Evolutionary conservation across 2,888 invertebrate genomes (phyloP).

Genomic region (Ophion ellenae): DNA sequence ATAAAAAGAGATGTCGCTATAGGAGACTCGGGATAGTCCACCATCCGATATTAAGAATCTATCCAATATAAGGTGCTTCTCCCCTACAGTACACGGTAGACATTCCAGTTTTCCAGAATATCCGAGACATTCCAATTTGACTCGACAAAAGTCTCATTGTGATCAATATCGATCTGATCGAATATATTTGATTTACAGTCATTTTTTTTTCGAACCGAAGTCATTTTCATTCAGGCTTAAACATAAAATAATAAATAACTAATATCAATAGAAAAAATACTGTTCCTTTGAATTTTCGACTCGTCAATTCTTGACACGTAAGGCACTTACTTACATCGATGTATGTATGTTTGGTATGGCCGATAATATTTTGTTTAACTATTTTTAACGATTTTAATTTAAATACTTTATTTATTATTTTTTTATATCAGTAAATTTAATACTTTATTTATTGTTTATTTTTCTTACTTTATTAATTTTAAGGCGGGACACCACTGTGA

Average conservation of each 20-base stretch:
- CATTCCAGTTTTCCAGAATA: neutral
- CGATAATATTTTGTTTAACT: no score
- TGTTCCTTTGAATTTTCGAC: neutral
- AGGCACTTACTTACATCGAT: neutral
- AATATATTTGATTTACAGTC: neutral
- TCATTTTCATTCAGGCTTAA: neutral
- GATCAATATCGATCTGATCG: neutral
- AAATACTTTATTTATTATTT: no score
- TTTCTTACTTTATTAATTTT: no score
- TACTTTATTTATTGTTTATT: no score
- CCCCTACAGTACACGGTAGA: neutral
- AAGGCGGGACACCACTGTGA: no score
- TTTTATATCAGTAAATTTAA: no score
- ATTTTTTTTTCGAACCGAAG: neutral
- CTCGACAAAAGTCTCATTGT: neutral
- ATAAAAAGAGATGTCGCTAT: no score
- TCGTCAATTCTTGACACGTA: neutral
- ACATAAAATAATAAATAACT: neutral
- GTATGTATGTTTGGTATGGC: conserved; percentile 3
- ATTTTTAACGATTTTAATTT: no score
- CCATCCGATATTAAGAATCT: no score
- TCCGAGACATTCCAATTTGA: neutral
- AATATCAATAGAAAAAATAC: neutral
- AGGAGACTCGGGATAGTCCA: no score
- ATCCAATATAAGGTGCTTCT: no score